phyloP scores from a whole-genome alignment of 2,888 invertebrate species.

The Synanthedon vespiformis region DNA sequence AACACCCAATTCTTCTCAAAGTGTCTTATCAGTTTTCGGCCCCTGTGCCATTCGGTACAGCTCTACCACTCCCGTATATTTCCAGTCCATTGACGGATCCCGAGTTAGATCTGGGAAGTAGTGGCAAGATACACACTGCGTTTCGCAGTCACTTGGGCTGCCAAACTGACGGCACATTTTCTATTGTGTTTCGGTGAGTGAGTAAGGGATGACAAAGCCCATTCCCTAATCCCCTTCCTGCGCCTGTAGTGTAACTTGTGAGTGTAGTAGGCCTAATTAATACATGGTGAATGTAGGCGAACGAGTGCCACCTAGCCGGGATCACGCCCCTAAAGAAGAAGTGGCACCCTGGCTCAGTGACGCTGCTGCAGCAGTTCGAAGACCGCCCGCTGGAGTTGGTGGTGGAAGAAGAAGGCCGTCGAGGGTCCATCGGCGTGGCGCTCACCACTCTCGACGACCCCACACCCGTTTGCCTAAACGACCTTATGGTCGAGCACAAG shows the following conservation, averaged over 20 bases:
- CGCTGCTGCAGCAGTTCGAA: conserved; percentile 29
- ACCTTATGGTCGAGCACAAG: conserved; percentile 48
- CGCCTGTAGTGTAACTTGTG: neutral
- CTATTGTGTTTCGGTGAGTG: too few relatives aligned
- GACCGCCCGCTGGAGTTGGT: conserved; percentile 30
- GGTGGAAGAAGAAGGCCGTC: conserved; percentile 33
- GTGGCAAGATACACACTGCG: too few relatives aligned
- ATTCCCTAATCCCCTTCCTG: too few relatives aligned
- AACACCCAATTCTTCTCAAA: too few relatives aligned
- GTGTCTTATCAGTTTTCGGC: too few relatives aligned
- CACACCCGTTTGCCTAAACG: conserved; percentile 38
- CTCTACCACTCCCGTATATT: too few relatives aligned
- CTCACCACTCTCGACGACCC: conserved; percentile 37
- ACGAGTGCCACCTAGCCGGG: conserved; percentile 51
- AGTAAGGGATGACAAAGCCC: too few relatives aligned
- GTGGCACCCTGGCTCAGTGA: conserved; percentile 43
- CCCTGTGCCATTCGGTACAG: too few relatives aligned
- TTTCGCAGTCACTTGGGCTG: too few relatives aligned
- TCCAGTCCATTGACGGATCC: too few relatives aligned
- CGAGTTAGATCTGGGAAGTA: too few relatives aligned
- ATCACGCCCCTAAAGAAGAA: conserved; percentile 46
- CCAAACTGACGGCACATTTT: too few relatives aligned
- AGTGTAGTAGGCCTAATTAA: neutral
- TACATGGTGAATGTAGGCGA: conserved; percentile 23
- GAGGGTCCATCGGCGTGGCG: conserved; percentile 39